Evolutionary conservation across 1,140 invertebrate species (phyloP), one percentile per base, ranked within the genome.

Genomic region (Thrips palmi): DNA sequence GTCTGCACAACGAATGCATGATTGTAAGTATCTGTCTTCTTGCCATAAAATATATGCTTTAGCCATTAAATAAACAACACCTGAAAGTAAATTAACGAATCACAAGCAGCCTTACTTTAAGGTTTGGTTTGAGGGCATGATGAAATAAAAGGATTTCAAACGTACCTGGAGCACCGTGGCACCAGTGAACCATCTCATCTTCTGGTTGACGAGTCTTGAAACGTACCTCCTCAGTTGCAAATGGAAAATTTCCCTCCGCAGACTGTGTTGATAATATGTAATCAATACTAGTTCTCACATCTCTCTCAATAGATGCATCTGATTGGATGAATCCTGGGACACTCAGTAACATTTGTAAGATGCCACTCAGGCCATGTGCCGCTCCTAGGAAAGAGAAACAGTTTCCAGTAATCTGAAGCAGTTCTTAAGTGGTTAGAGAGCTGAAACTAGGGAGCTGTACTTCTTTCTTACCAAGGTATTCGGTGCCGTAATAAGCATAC

Each of bases 401-500:
- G n/a, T n/a, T n/a, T n/a, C n/a, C n/a, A n/a, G n/a, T n/a, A n/a
- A n/a, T n/a, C n/a, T n/a, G n/a, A n/a, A n/a, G n/a, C n/a, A n/a
- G n/a, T n/a, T n/a, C n/a, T n/a, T n/a, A n/a, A n/a, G n/a, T n/a
- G n/a, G n/a, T n/a, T n/a, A n/a, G n/a, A n/a, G n/a, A n/a, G n/a
- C n/a, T n/a, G n/a, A n/a, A n/a, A n/a, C n/a, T n/a, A n/a, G n/a
- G n/a, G n/a, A n/a, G 11, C 5, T 15, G 22, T 25, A 14, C 5
- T 7, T 40, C 19, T 25, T 27, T 43, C 48, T 47, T 55, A 65
- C 67, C 68, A 35, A 88, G 55, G 55, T 87, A 88, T 58, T 86
- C 75, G 5, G 77, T 80, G n/a, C 71, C 65, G 51, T 87, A 82
- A 55, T 86, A 87, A 34, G 78, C 63, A 52, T 81, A 88, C 80